phyloP scores from a whole-genome alignment of 2,888 invertebrate genomes.

The Dorcus hopei region DNA sequence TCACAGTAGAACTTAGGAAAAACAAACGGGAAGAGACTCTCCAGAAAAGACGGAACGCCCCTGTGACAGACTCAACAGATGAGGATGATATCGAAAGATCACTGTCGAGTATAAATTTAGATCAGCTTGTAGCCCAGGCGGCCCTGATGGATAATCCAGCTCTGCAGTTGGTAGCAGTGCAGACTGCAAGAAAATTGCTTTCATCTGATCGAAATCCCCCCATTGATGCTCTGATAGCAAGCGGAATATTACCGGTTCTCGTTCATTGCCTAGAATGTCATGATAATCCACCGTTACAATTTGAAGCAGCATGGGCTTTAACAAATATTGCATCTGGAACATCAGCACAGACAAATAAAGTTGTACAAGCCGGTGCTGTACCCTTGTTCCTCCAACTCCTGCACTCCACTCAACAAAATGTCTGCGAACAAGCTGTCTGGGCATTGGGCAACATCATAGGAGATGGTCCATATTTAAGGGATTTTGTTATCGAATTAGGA shows the following conservation, averaged over 20 bases:
- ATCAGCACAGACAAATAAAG: conserved; percentile 86
- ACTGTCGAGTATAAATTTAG: conserved; percentile 69
- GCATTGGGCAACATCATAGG: conserved; percentile 90
- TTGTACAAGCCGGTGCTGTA: conserved; percentile 92
- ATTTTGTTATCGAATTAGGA: conserved; percentile 91
- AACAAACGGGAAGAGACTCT: conserved; percentile 97
- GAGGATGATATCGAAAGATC: conserved; percentile 72
- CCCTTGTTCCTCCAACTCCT: conserved; percentile 90
- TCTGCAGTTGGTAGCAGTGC: conserved; percentile 86
- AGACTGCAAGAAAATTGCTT: conserved; percentile 90
- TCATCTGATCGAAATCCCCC: conserved; percentile 98
- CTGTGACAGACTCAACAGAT: conserved; percentile 79
- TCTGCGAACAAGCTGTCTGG: conserved; percentile 99
- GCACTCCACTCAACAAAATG: conserved; percentile 91
- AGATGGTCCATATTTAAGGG: conserved; percentile 91
- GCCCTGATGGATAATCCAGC: conserved; percentile 74
- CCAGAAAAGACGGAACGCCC: conserved; percentile 94
- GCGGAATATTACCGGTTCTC: conserved; percentile 92
- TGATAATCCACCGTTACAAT: conserved; percentile 87
- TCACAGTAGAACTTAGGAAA: conserved; percentile 94
- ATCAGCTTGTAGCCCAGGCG: conserved; percentile 84
- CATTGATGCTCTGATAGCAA: conserved; percentile 90
- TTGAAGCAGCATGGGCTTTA: conserved; percentile 97
- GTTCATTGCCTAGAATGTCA: conserved; percentile 76
- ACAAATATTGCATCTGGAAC: conserved; percentile 80